These are phyloP conservation scores for Phocoena phocoena DNA, from an alignment of 2,113 vertebrate species.

Conservation along the genomic window DNA sequence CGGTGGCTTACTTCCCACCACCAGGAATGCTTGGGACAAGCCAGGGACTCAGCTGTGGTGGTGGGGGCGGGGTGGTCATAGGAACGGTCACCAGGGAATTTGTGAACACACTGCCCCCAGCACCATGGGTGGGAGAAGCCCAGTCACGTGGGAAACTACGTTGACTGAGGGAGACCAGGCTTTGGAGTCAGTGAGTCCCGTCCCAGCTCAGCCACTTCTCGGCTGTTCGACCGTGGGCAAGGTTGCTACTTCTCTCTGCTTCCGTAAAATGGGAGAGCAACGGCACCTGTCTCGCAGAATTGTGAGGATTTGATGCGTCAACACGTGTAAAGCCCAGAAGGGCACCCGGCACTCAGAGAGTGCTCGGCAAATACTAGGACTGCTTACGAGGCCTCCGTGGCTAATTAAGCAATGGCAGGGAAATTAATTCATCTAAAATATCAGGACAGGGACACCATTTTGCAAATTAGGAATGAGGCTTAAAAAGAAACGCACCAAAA, in stretches of 20 bases:
- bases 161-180: too few relatives aligned
- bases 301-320: accelerated
- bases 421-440: neutral
- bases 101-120: accelerated
- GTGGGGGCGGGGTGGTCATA: accelerated
- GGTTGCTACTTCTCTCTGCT: neutral
- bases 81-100: neutral
- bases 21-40: neutral
- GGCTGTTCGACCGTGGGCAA: neutral
- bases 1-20: accelerated
- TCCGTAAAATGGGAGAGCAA: neutral
- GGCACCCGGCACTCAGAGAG: accelerated
- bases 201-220: too few relatives aligned
- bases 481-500: neutral
- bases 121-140: accelerated
- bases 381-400: neutral
- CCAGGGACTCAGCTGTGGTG: too few relatives aligned
- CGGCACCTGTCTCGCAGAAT: accelerated
- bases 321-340: accelerated
- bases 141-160: accelerated
- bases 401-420: neutral
- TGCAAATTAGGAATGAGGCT: neutral
- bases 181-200: neutral
- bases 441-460: neutral
- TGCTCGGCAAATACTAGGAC: too few relatives aligned